Base-by-base conservation (phyloP, 2,888 invertebrate genomes). In the Thecophora atra region DNA sequence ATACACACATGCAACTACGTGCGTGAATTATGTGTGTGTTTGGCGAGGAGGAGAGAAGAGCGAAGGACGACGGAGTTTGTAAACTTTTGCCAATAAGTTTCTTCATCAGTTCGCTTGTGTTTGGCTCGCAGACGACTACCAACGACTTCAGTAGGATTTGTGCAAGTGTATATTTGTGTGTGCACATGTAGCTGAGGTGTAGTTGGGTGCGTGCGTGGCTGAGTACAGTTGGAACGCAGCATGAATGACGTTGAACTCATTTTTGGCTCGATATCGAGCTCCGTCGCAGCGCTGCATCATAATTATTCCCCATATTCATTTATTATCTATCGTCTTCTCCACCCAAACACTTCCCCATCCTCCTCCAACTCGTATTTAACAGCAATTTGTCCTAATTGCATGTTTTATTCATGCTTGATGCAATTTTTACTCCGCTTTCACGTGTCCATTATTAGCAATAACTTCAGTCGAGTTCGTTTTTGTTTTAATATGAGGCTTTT, bases 171-270 rank as follows among this genome's bases (percentile, higher is more conserved):
- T 68, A 7, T 26, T 8, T 28, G 42, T 67, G 52, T 51, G n/a
- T 28, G 42, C 51, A 44, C 42, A n/a, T 44, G 13, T 4, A 17
- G 15, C 47, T n/a, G 47, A 47, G 3, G 47, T 13, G 47, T 47
- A 17, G 6, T 13, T 13, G 30, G 19, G 21, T 24, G 13, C 51
- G 28, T 44, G 42, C 6, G 24, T 52, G 26, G 60, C 21, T 70
- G 24, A 21, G 24, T 65, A 21, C 24, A 21, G 19, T n/a, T 28
- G 58, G 17, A 15, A 44, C 51, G 42, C 69, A 44, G 30, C 52
- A 19, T 26, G 54, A 67, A 62, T 66, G 63, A 66, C 62, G 56
- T 65, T 65, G 24, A 51, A 64, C 56, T 42, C 37, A 17, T 56
- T 28, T 21, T 52, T 65, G 21, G 65, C 51, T 65, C 47, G 52